These are phyloP conservation scores for Pararge aegeria DNA, from an alignment of 1,140 invertebrate genomes.

Conservation along the genomic window DNA sequence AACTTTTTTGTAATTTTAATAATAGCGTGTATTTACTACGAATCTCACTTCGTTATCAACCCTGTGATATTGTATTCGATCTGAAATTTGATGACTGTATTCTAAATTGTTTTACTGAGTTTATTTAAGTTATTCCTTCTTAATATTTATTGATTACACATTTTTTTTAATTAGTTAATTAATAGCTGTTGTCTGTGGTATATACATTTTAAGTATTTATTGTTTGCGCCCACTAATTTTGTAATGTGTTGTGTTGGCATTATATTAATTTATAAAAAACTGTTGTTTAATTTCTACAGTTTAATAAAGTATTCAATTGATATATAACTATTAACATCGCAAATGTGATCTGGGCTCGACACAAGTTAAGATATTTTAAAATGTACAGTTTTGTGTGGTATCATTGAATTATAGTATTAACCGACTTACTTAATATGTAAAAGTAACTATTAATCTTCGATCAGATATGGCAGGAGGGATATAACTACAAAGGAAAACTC, in stretches of 20 bases:
- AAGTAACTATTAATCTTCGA: no score
- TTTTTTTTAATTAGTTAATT: not conserved
- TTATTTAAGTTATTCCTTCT: not conserved
- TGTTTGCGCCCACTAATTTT: slow-evolving; percentile 12
- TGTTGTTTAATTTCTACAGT: not conserved
- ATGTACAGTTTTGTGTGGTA: no score
- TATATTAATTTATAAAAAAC: slow-evolving; percentile 14
- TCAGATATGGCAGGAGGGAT: no score
- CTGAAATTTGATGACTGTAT: not conserved
- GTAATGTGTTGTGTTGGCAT: slow-evolving; percentile 12
- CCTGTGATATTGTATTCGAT: not conserved
- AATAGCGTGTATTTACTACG: not conserved
- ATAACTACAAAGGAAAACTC: no score
- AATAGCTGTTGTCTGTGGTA: not conserved
- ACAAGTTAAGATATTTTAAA: no score
- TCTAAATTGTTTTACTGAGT: not conserved
- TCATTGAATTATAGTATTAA: no score
- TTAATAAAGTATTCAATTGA: no score
- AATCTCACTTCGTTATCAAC: not conserved
- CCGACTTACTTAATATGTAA: no score
- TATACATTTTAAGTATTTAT: not conserved
- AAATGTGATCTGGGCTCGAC: no score
- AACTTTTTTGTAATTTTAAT: not conserved
- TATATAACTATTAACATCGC: not conserved
- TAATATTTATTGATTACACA: no score